Conservation (phyloP, 2,797 vertebrate species). For the Rhinogobio ventralis region DNA sequence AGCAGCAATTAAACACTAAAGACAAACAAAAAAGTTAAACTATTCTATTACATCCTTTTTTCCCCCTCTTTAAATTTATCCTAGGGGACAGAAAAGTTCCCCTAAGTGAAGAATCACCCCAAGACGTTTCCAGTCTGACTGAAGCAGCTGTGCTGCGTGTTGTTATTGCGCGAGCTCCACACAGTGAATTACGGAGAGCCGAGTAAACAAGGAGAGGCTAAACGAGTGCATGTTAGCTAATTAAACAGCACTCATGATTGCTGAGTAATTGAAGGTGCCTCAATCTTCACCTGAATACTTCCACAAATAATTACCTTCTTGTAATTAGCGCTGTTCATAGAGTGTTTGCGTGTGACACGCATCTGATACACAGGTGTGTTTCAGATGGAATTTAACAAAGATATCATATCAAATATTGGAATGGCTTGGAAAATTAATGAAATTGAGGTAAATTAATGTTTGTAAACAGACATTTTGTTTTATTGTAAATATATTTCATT, state of each 20-base stretch:
- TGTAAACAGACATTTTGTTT: conserved; percentile 26
- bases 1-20: background rate
- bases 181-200: conserved; percentile 36
- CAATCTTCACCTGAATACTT: conserved; percentile 76
- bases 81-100: background rate
- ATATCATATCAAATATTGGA: conserved; percentile 51
- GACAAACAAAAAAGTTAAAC: background rate
- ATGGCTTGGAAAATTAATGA: conserved; percentile 48
- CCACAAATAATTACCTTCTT: conserved; percentile 71
- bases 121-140: conserved; percentile 28
- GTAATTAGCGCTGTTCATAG: conserved; percentile 70
- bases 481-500: conserved; percentile 8
- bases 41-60: background rate
- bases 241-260: conserved; percentile 76
- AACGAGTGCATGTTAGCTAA: conserved; percentile 75
- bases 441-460: conserved; percentile 43
- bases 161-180: conserved; percentile 27
- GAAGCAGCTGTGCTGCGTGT: conserved; percentile 37
- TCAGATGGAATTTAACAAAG: conserved; percentile 24
- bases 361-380: conserved; percentile 35
- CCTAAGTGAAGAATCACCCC: conserved; percentile 4
- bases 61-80: background rate
- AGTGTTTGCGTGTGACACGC: conserved; percentile 53
- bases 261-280: conserved; percentile 78
- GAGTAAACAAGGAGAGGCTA: conserved; percentile 68